Conservation (phyloP, 2,113 vertebrate species). For the Leptosomus discolor region DNA sequence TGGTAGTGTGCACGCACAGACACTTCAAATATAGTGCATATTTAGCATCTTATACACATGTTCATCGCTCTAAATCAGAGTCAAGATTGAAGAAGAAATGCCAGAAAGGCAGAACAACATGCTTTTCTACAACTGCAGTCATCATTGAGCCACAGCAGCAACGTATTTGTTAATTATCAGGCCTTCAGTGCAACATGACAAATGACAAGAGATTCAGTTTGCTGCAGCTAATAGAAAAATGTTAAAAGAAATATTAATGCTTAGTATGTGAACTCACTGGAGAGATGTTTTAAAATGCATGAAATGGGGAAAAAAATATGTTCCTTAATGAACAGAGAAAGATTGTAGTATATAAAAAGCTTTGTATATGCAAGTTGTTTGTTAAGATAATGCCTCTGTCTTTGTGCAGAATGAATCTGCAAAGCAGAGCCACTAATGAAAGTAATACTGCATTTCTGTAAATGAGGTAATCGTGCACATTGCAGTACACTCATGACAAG, state of each 20-base stretch:
- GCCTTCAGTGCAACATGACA: not conserved
- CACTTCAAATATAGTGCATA: not conserved
- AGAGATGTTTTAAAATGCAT: conserved; percentile 15
- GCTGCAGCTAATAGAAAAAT: conserved; percentile 20
- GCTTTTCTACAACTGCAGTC: not conserved
- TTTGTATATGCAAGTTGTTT: not conserved
- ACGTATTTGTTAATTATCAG: not conserved
- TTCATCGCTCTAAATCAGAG: not conserved
- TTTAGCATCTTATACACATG: not conserved
- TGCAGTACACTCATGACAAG: not conserved
- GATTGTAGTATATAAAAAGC: not conserved
- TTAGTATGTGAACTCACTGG: not conserved
- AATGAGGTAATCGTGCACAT: not conserved
- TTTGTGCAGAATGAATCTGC: not conserved
- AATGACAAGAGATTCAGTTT: not conserved
- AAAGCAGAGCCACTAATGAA: not conserved
- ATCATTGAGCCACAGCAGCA: not conserved
- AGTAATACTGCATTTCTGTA: not conserved
- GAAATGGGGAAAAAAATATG: not conserved
- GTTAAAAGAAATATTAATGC: not conserved
- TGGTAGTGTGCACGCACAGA: not conserved
- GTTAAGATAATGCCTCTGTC: not conserved
- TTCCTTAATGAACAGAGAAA: not conserved
- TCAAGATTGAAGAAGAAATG: not conserved
- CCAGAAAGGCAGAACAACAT: not conserved